Conservation (phyloP, 2,113 vertebrate species). For the Rhinogobius similis region DNA sequence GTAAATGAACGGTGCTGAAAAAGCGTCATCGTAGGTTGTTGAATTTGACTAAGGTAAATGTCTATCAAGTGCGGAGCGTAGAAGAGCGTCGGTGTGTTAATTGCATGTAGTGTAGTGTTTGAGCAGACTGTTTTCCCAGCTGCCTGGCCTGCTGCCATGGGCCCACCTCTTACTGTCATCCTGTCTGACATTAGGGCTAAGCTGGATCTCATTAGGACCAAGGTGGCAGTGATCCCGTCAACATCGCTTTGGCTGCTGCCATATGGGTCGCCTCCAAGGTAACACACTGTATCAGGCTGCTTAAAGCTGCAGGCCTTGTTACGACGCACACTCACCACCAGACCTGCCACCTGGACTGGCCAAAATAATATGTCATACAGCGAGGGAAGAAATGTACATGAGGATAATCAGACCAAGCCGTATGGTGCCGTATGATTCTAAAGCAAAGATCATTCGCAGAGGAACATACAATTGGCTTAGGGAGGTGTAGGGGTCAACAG, state of each 20-base stretch:
- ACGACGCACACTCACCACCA: slow-evolving; percentile 33
- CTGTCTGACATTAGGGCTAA: slow-evolving; percentile 77
- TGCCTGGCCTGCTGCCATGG: slow-evolving; percentile 62
- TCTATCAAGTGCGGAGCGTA: background rate
- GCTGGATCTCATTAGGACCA: slow-evolving; percentile 80
- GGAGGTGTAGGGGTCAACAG: background rate
- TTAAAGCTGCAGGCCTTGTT: slow-evolving; percentile 55
- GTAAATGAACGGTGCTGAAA: slow-evolving; percentile 19
- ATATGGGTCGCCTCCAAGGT: slow-evolving; percentile 73
- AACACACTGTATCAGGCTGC: slow-evolving; percentile 66
- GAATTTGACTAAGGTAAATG: slow-evolving; percentile 18
- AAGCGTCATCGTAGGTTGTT: slow-evolving; percentile 19
- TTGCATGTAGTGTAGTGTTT: slow-evolving; percentile 27
- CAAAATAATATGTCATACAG: slow-evolving; percentile 40
- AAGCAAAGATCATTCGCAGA: slow-evolving; percentile 2
- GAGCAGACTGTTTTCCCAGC: slow-evolving; percentile 28
- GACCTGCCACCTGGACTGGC: slow-evolving; percentile 20
- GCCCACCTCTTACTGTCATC: slow-evolving; percentile 75
- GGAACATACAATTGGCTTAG: background rate
- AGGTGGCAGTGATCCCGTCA: slow-evolving; percentile 78
- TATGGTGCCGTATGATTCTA: background rate
- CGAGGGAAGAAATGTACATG: slow-evolving; percentile 8
- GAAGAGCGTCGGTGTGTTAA: slow-evolving; percentile 5
- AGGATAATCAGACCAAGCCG: slow-evolving; percentile 19
- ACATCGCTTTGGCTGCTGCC: slow-evolving; percentile 72